phyloP scores from a whole-genome alignment of 2,113 vertebrate species.

The Ammospiza nelsoni region DNA sequence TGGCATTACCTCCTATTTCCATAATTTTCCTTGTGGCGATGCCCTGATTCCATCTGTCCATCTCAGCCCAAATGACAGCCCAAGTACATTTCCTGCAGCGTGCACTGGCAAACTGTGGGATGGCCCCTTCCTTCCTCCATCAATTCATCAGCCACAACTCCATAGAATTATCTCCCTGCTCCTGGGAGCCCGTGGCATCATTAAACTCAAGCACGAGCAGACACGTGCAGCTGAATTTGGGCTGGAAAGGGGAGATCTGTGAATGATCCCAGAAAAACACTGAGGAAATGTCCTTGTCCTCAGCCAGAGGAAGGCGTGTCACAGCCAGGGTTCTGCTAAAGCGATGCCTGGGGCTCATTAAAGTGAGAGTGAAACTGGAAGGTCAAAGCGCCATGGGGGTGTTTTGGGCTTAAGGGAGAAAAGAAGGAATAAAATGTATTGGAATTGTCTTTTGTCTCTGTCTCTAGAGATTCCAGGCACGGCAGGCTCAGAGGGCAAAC shows the following conservation, averaged over 20 bases:
- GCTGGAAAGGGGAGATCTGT: background rate
- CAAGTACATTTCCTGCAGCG: background rate
- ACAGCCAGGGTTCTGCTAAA: background rate
- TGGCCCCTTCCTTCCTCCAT: background rate
- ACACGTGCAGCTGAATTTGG: background rate
- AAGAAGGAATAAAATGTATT: background rate
- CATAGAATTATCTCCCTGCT: background rate
- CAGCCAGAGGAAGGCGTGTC: background rate
- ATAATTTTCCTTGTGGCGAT: accelerated
- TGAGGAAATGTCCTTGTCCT: background rate
- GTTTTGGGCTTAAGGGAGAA: background rate
- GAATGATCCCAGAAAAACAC: background rate
- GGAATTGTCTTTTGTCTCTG: background rate
- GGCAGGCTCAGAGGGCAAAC: background rate
- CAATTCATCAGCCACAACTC: accelerated
- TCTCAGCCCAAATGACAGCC: background rate
- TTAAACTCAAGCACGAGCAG: background rate
- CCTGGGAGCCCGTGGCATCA: accelerated
- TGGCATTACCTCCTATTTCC: background rate
- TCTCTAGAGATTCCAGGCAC: background rate
- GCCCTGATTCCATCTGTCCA: background rate
- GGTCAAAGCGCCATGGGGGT: background rate
- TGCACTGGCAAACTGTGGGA: background rate
- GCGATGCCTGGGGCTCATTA: constrained; percentile 35
- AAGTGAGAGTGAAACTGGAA: constrained; percentile 6